Percentiles rank a stretch among this genome's conserved stretches.
Evolutionary conservation across 2,113 vertebrate species (phyloP).

Genomic region (Varanus komodoensis): DNA sequence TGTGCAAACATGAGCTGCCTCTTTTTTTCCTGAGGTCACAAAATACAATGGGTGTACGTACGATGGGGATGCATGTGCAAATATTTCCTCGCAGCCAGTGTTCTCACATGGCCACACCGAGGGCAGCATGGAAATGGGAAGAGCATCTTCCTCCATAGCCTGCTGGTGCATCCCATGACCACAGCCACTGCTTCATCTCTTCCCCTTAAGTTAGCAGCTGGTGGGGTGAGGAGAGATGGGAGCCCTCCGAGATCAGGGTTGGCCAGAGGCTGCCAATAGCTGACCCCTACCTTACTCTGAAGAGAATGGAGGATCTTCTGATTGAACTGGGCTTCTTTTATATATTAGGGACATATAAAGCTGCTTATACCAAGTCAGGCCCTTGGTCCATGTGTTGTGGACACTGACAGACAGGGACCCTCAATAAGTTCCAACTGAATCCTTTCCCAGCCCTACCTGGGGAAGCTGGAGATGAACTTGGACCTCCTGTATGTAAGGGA

Average conservation of each 20-base stretch:
- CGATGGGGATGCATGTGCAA: neutral
- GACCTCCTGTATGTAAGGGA: neutral
- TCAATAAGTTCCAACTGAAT: neutral
- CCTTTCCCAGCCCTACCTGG: neutral
- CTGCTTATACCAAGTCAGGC: neutral
- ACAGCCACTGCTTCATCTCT: neutral
- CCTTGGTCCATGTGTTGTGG: neutral
- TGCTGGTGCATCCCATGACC: neutral
- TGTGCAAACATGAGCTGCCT: neutral
- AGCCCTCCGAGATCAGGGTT: neutral
- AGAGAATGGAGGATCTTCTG: neutral
- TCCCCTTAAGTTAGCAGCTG: neutral
- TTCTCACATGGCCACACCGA: neutral
- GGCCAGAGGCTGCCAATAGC: neutral
- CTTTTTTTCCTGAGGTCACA: neutral
- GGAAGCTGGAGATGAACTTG: neutral
- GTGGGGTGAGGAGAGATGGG: neutral
- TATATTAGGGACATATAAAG: neutral
- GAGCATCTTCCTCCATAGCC: neutral
- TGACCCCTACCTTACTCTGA: neutral
- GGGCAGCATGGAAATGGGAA: neutral
- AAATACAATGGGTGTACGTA: neutral
- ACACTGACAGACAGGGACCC: neutral
- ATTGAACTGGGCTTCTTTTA: neutral
- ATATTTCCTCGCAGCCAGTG: neutral